Base-by-base conservation (phyloP, 2,888 invertebrate genomes). In the Himalopsyche tibetana region DNA sequence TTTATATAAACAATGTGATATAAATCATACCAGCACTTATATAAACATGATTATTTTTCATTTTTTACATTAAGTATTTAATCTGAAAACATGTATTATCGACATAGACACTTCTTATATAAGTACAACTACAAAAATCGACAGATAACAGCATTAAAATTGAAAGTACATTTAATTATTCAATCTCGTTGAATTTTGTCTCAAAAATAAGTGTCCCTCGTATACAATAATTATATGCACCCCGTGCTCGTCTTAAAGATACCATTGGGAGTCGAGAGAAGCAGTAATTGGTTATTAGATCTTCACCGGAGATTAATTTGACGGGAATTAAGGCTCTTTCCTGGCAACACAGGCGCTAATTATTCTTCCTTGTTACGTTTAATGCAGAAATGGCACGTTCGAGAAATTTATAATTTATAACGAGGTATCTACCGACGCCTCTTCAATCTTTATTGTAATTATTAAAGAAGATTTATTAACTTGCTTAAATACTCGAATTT, bases 301-400 rank as follows among this genome's bases (percentile, higher is more conserved):
- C 63, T 63, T 63, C 63, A 28, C 63, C 63, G 63, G 63, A 63
- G 63, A 63, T 63, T 63, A 63, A 63, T 63, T 63, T 63, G 63
- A 28, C 11, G 63, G 63, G 63, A 63, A 63, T 63, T 28, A 63
- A 63, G 63, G 63, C 63, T 19, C 19, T 56, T 63, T 63, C 63
- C 63, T 63, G 63, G 63, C 63, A 63, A 63, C 63, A 63, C 63
- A 19, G 63, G 63, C 28, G 28, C 63, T 63, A 63, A 63, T 63
- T 63, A 63, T 63, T 63, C 19, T 19, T 63, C 63, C 63, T 63
- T 63, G 63, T 63, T 63, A 63, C 63, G 63, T 19, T 63, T 8
- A 63, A 63, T 63, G 63, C 63, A 63, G 8, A 19, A 63, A 63
- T 63, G 19, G 63, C 28, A 63, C 63, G 51, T 51, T 51, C 51